These are phyloP conservation scores for Gonatopus flavifemur DNA, from an alignment of 1,140 invertebrate species.

Conservation along the genomic window DNA sequence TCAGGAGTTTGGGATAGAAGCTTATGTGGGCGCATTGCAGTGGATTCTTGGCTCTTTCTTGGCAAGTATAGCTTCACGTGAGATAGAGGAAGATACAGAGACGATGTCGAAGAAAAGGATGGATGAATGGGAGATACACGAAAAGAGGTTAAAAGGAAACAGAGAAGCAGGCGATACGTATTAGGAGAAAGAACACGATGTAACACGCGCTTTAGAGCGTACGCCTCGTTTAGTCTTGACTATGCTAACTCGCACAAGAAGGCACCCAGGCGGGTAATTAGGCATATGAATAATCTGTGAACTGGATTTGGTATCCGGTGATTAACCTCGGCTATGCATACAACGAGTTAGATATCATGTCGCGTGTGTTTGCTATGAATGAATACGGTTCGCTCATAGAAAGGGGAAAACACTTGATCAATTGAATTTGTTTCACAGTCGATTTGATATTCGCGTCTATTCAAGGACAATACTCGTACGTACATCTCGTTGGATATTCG, in stretches of 20 bases:
- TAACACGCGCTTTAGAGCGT: not conserved
- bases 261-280: constrained; percentile 27
- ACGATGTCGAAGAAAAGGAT: constrained; percentile 5
- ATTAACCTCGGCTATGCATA: no score
- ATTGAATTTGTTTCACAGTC: no score
- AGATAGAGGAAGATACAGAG: constrained; percentile 12
- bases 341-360: no score
- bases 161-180: not conserved
- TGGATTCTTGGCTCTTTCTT: constrained; percentile 30
- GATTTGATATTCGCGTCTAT: no score
- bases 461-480: no score
- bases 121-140: constrained; percentile 4
- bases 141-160: not conserved
- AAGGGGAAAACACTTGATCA: no score
- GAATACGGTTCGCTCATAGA: no score
- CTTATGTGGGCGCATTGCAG: constrained; percentile 30
- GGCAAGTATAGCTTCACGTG: constrained; percentile 18
- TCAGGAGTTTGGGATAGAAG: constrained; percentile 22
- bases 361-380: no score
- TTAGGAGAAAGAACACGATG: constrained; percentile 1
- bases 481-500: no score
- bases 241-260: constrained; percentile 1
- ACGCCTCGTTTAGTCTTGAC: not conserved
- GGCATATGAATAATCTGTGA: constrained; percentile 27
- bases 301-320: constrained; percentile 25